A percentile compares a stretch with the other conserved stretches of the same genome.
These are phyloP conservation scores for Rhogogaster chlorosoma DNA, from an alignment of 2,888 invertebrate genomes.

Conservation along the genomic window DNA sequence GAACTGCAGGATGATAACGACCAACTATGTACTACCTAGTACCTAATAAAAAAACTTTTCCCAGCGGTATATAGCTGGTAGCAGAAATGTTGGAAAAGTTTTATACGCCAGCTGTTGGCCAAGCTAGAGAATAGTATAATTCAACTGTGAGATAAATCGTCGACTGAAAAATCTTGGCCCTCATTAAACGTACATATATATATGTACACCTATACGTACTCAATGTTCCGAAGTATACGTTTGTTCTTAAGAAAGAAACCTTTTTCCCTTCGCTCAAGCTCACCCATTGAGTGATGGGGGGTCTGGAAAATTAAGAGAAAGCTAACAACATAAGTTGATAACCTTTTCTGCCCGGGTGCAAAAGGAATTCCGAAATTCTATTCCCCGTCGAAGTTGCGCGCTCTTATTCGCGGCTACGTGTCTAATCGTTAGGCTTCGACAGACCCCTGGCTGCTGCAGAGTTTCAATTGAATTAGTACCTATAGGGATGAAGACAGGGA, in stretches of 20 bases:
- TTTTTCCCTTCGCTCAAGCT: not conserved
- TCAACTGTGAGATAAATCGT: slow-evolving; percentile 5
- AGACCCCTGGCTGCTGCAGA: slow-evolving; percentile 6
- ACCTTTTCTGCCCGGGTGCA: not conserved
- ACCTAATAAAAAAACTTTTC: not conserved
- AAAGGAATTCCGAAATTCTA: slow-evolving; percentile 20
- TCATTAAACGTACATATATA: not conserved
- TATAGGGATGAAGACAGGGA: slow-evolving; percentile 24
- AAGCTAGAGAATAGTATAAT: slow-evolving; percentile 9
- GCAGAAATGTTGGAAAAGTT: not conserved
- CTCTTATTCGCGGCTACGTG: slow-evolving; percentile 29
- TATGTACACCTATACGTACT: too few species aligned
- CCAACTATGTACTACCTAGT: not conserved
- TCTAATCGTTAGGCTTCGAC: slow-evolving; percentile 47
- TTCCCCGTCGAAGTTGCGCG: slow-evolving; percentile 8
- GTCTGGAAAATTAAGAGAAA: slow-evolving; percentile 8
- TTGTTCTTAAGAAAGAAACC: not conserved
- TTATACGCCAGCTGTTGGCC: not conserved
- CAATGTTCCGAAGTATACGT: too few species aligned
- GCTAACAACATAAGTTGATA: slow-evolving; percentile 31
- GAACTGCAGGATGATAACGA: slow-evolving; percentile 36
- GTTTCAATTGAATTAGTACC: slow-evolving; percentile 47
- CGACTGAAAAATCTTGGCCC: not conserved
- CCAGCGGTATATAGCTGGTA: not conserved
- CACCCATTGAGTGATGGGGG: not conserved